These are phyloP conservation scores for Hydrozoanthus tunicans DNA, from an alignment of 64 coral and sea anemone species.

Conservation along the genomic window DNA sequence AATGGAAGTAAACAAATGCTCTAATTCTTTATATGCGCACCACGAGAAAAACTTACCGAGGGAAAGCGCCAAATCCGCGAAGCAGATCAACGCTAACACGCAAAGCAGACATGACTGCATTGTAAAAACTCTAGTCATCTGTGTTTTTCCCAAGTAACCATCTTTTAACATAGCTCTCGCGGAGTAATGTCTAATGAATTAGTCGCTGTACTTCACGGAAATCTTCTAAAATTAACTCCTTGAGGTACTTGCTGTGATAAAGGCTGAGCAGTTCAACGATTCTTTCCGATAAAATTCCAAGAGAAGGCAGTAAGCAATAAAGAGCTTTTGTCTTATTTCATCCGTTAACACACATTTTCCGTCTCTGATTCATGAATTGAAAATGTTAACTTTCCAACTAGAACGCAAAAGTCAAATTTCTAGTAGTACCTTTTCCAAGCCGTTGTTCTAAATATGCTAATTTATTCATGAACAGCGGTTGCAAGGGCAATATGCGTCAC, in stretches of 20 bases:
- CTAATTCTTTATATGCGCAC: neutral
- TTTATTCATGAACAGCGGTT: slow-evolving; percentile 62
- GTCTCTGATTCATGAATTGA: neutral
- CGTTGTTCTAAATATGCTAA: slow-evolving; percentile 50
- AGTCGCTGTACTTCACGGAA: neutral
- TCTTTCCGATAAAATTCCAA: too few species aligned
- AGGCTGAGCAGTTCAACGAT: too few species aligned
- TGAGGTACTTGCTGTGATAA: too few species aligned
- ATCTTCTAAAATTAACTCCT: slow-evolving; percentile 21
- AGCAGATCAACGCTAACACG: slow-evolving; percentile 24
- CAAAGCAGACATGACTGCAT: slow-evolving; percentile 13
- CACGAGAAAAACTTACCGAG: slow-evolving; percentile 29
- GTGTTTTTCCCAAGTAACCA: slow-evolving; percentile 27
- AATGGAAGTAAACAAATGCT: slow-evolving; percentile 46
- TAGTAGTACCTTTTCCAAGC: slow-evolving; percentile 4
- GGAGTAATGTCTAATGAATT: slow-evolving; percentile 2
- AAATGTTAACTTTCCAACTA: neutral
- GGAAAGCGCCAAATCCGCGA: slow-evolving; percentile 26
- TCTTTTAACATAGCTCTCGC: slow-evolving; percentile 40
- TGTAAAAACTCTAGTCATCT: neutral
- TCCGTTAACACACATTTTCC: neutral
- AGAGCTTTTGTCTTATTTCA: neutral
- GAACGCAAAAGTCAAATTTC: neutral
- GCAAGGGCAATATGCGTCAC: slow-evolving; percentile 56
- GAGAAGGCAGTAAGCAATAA: neutral